A percentile compares a stretch with the other conserved stretches of the same genome.
Evolutionary conservation across 2,113 vertebrate species (phyloP).

Genomic region (Sander vitreus): DNA sequence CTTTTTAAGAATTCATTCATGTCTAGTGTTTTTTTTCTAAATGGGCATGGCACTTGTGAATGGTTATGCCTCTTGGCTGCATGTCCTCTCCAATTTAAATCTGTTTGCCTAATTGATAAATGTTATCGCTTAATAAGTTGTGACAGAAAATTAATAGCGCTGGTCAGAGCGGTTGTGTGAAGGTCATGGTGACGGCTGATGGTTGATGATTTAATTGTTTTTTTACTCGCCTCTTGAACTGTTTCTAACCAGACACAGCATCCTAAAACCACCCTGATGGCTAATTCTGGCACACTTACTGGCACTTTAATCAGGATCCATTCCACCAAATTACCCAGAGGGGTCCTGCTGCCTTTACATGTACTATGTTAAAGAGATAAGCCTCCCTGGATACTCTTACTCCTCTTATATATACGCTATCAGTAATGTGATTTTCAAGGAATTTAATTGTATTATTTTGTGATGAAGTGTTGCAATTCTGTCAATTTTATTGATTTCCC

Average conservation of each 20-base stretch:
- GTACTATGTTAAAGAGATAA: constrained; percentile 11
- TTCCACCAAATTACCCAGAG: constrained; percentile 7
- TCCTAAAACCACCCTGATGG: constrained; percentile 21
- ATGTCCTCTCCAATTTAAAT: constrained; percentile 56
- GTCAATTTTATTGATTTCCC: constrained; percentile 15
- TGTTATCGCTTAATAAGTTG: constrained; percentile 71
- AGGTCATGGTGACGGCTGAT: constrained; percentile 58
- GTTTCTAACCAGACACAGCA: constrained; percentile 22
- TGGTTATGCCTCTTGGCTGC: constrained; percentile 28
- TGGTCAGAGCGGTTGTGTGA: constrained; percentile 60
- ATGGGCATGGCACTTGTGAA: constrained; percentile 30
- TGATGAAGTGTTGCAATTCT: not conserved
- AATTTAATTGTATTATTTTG: not conserved
- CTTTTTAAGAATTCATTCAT: constrained; percentile 55
- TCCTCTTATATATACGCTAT: not conserved
- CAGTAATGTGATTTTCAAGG: not conserved
- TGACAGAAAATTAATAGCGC: constrained; percentile 73
- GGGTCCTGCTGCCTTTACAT: not conserved
- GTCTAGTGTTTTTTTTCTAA: constrained; percentile 23
- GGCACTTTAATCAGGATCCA: constrained; percentile 17
- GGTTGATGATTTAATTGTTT: constrained; percentile 73
- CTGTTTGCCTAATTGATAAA: constrained; percentile 75
- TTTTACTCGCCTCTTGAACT: constrained; percentile 29
- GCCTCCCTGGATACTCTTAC: not conserved
- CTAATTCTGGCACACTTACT: constrained; percentile 8